Conservation (phyloP, 2,113 vertebrate species). For the Vulpes lagopus region DNA sequence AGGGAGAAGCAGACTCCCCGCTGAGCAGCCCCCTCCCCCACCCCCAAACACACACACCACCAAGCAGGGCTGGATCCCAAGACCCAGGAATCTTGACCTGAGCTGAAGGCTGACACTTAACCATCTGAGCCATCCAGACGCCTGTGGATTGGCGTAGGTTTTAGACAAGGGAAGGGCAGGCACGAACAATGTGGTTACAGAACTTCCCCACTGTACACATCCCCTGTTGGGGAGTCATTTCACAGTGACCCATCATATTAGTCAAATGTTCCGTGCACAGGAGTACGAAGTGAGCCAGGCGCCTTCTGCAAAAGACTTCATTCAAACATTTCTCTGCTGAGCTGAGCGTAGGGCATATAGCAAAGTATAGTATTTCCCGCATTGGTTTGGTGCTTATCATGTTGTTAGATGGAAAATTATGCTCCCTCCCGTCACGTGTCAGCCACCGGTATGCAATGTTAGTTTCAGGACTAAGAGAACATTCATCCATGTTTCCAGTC, state of each 20-base stretch:
- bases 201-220: not conserved
- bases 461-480: constrained; percentile 6
- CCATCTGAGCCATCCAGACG: too few species aligned
- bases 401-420: not conserved
- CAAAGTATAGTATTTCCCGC: not conserved
- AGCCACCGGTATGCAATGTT: not conserved
- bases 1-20: too few species aligned
- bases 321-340: not conserved
- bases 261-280: not conserved
- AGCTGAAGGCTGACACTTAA: too few species aligned
- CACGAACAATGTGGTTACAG: not conserved
- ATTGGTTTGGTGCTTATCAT: not conserved
- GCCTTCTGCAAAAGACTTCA: not conserved
- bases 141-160: not conserved
- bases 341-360: not conserved
- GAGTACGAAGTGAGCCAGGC: not conserved
- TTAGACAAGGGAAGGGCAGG: not conserved
- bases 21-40: too few species aligned
- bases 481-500: not conserved
- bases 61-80: too few species aligned
- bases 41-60: too few species aligned
- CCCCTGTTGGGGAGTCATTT: rapidly evolving
- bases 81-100: too few species aligned
- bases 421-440: not conserved
- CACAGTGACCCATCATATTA: not conserved